A percentile compares a stretch with the other conserved stretches of the same genome.
Conservation (phyloP, 2,797 vertebrate genomes). For the Salarias fasciatus region DNA sequence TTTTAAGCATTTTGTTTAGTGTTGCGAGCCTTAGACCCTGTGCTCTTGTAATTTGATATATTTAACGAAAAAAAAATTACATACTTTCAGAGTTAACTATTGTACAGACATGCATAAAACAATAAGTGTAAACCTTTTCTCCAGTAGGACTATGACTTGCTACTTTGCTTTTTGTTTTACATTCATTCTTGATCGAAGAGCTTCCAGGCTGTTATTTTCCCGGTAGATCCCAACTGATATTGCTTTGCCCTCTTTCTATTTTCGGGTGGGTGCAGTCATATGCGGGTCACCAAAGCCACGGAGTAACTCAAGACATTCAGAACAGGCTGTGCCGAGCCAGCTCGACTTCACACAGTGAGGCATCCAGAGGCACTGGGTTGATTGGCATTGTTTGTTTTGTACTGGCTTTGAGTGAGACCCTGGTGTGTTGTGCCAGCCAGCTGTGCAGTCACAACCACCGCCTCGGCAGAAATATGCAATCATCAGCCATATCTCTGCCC, state of each 20-base stretch:
- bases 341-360: slow-evolving; percentile 24
- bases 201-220: slow-evolving; percentile 36
- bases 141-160: too few species aligned
- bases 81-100: neutral
- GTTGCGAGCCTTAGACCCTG: neutral
- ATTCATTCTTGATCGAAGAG: neutral
- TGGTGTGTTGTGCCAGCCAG: slow-evolving; percentile 56
- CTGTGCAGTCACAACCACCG: slow-evolving; percentile 48
- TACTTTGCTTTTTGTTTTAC: too few species aligned
- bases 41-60: slow-evolving; percentile 4
- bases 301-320: slow-evolving; percentile 23
- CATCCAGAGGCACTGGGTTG: slow-evolving; percentile 64
- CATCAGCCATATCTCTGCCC: slow-evolving; percentile 67
- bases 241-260: slow-evolving; percentile 38
- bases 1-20: slow-evolving; percentile 2
- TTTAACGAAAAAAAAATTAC: slow-evolving; percentile 3
- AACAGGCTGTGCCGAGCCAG: slow-evolving; percentile 1
- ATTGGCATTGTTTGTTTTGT: slow-evolving; percentile 67
- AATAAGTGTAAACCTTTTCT: too few species aligned
- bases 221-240: slow-evolving; percentile 17
- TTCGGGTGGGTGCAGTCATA: slow-evolving; percentile 45
- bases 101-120: too few species aligned
- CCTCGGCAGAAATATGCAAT: slow-evolving; percentile 77
- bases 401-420: slow-evolving; percentile 62
- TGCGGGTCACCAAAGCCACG: slow-evolving; percentile 3